These are phyloP conservation scores for Caenorhabditis uteleia DNA, from an alignment of 2,888 invertebrate genomes.

Conservation along the genomic window DNA sequence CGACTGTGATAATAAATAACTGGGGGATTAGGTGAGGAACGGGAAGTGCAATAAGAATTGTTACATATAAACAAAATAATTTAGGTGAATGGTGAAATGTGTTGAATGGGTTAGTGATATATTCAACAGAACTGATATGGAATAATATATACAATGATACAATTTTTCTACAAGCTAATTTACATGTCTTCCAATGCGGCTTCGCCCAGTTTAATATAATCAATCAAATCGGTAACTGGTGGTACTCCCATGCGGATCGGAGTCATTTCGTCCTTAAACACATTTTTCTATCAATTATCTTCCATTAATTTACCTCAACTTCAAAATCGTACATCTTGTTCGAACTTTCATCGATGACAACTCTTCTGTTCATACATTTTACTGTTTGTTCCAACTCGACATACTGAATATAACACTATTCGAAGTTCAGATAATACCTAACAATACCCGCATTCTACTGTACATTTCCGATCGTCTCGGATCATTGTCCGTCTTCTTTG, in stretches of 20 bases:
- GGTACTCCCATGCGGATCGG: slow-evolving; percentile 11
- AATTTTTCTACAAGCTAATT: no score
- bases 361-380: slow-evolving; percentile 28
- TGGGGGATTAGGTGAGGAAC: no score
- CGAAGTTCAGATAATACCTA: neutral
- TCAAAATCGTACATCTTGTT: slow-evolving; percentile 17
- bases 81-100: no score
- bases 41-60: no score
- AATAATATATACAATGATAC: no score
- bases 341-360: slow-evolving; percentile 19
- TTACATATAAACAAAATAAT: no score
- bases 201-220: slow-evolving; percentile 6
- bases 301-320: slow-evolving; percentile 4
- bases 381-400: slow-evolving; percentile 34
- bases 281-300: neutral
- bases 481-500: neutral
- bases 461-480: no score
- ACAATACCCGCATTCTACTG: slow-evolving; percentile 2
- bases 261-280: slow-evolving; percentile 15
- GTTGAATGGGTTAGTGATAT: no score
- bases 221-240: slow-evolving; percentile 21
- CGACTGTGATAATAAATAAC: no score
- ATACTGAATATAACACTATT: slow-evolving; percentile 10
- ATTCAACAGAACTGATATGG: no score
- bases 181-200: no score